phyloP scores from a whole-genome alignment of 2,888 invertebrate genomes.

The Tanytarsus gracilentus region DNA sequence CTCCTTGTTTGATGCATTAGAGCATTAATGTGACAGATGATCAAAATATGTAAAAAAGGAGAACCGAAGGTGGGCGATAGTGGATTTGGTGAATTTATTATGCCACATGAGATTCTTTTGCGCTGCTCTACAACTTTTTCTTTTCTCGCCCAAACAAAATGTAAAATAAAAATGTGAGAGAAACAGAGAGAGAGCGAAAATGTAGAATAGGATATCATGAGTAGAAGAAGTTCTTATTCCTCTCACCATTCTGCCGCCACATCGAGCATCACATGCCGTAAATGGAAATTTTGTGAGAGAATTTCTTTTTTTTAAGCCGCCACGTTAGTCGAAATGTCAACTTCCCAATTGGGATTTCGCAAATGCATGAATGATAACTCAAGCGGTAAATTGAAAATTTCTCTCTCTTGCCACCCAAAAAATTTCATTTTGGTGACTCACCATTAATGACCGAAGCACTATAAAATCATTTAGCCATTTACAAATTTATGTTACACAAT shows the following conservation, averaged over 20 bases:
- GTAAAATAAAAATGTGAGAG: too few relatives aligned
- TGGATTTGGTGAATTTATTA: too few relatives aligned
- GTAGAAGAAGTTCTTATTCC: too few relatives aligned
- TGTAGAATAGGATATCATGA: too few relatives aligned
- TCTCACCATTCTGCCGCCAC: too few relatives aligned
- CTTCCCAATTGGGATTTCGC: slow-evolving; percentile 18
- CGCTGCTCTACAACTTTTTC: too few relatives aligned
- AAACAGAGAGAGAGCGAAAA: too few relatives aligned
- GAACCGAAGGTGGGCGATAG: too few relatives aligned
- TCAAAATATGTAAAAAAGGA: slow-evolving; percentile 7
- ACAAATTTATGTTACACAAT: slow-evolving; percentile 24
- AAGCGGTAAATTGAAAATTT: slow-evolving; percentile 27
- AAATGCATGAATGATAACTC: slow-evolving; percentile 7
- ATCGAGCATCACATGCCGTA: too few relatives aligned
- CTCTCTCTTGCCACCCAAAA: background rate
- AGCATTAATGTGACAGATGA: slow-evolving; percentile 27
- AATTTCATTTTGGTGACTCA: slow-evolving; percentile 10
- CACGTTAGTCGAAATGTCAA: slow-evolving; percentile 3
- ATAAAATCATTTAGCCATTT: slow-evolving; percentile 27
- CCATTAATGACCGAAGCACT: background rate
- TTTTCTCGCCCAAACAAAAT: too few relatives aligned
- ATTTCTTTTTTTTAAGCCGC: background rate
- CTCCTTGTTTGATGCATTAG: slow-evolving; percentile 26
- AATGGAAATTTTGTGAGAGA: slow-evolving; percentile 1
- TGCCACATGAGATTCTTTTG: too few relatives aligned